phyloP scores from a whole-genome alignment of 2,888 invertebrate genomes.

The Adelognathus sp. region DNA sequence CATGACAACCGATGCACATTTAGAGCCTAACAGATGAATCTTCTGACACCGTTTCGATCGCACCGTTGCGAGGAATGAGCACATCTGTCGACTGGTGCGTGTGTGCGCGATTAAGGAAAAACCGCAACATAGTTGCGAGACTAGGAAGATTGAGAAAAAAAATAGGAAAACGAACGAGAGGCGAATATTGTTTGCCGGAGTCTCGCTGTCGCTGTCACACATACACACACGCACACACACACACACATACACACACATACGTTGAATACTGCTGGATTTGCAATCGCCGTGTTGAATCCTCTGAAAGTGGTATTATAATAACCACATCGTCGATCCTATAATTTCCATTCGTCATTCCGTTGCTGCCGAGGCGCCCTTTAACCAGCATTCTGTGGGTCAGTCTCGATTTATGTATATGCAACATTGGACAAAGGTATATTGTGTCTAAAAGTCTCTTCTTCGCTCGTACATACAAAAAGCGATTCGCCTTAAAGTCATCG shows the following conservation, averaged over 20 bases:
- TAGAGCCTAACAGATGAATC: not conserved
- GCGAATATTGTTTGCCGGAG: conserved; percentile 7
- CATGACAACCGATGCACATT: not conserved
- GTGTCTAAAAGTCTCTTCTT: not conserved
- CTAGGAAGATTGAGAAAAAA: not conserved
- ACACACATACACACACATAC: not conserved
- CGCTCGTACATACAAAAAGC: not conserved
- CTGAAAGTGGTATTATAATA: conserved; percentile 14
- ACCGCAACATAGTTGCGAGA: conserved; percentile 17
- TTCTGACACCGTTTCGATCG: not conserved
- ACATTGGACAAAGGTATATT: not conserved
- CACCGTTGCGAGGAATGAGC: not conserved
- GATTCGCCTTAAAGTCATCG: not conserved
- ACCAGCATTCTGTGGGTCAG: not conserved
- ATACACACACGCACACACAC: not conserved
- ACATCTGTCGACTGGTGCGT: not conserved
- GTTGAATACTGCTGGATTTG: not conserved
- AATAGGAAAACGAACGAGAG: not conserved
- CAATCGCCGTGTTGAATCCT: not conserved
- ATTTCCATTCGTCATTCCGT: conserved; percentile 31
- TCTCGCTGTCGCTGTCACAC: not conserved
- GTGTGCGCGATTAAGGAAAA: not conserved
- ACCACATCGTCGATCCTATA: conserved; percentile 23
- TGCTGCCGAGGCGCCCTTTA: conserved; percentile 24
- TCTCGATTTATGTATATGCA: not conserved